Base-by-base conservation (phyloP, 2,113 vertebrate species). In the Dryoscopus gambensis region DNA sequence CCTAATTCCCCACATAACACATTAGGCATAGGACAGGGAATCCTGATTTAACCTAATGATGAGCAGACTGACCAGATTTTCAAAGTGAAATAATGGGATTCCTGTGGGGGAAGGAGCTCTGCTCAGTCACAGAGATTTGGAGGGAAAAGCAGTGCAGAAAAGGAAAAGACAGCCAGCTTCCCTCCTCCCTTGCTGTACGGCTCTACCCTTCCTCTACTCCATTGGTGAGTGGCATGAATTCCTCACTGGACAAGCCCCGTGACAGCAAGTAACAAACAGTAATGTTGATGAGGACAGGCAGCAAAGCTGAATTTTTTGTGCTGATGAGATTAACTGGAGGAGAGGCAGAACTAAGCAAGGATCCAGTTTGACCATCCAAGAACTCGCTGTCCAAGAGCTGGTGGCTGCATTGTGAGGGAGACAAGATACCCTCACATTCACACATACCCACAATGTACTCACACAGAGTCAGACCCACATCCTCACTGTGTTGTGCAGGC, bases 31-130 rank as follows among this genome's bases (percentile, higher is more conserved):
- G 90, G 69, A 84, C 64, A 91, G 69, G 63, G 78, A 96, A 96
- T 94, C 71, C 84, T 95, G 79, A 93, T 97, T 96, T 95, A 94
- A 93, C 70, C 30, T 75, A 88, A 91, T 7, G 40, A 89, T 78
- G 76, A 93, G 53, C 80, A 94, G 85, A 55, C 52, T 84, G 93
- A 91, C 60, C 90, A 97, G 84, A 86, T 96, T 96, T 94, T 88
- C 79, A 64, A 90, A 91, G 59, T 49, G 71, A 97, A 96, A 88
- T 81, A 96, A 55, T 73, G 37, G 67, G 49, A 90, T 65, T 90
- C 55, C 65, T 88, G 60, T 3, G 1, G 39, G 44, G 56, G 40
- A 80, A 74, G 49, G 35, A 87, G 31, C 23, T 70, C 8, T 47
- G 57, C 42, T 80, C 3, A 1, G 37, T 30, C 55, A 89, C 40